phyloP scores from a whole-genome alignment of 2,113 vertebrate genomes.

The Tilapia sparmanii region DNA sequence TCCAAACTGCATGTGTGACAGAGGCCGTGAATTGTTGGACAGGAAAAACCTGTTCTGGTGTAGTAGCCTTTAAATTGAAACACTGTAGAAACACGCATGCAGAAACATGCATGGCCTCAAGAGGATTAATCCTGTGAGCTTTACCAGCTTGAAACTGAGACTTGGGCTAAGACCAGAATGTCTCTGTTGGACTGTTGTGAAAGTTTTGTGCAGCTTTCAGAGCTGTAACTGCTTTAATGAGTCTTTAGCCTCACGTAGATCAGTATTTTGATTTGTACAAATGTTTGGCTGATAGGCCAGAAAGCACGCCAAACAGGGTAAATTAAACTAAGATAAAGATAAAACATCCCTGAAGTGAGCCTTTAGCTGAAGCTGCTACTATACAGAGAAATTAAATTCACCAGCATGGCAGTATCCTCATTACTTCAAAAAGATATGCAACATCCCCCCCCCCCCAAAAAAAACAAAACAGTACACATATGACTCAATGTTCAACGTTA shows the following conservation, averaged over 20 bases:
- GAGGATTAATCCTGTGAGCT: not conserved
- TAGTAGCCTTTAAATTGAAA: not conserved
- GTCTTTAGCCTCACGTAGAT: not conserved
- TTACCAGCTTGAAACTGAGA: not conserved
- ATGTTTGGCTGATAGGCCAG: not conserved
- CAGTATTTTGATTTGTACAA: not conserved
- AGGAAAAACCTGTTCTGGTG: not conserved
- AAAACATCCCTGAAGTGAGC: not conserved
- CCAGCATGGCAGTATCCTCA: not conserved
- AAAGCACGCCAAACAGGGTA: not conserved
- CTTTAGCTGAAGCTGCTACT: not conserved
- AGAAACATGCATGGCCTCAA: fast-evolving
- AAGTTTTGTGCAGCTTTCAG: not conserved
- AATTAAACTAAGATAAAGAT: not conserved
- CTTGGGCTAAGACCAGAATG: not conserved
- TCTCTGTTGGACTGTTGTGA: not conserved
- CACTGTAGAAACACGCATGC: not conserved
- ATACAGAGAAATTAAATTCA: not conserved
- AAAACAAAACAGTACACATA: not conserved
- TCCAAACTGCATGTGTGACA: not conserved
- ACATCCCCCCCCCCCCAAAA: not conserved
- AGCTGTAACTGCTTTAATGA: not conserved
- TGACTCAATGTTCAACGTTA: not conserved
- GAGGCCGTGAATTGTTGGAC: not conserved
- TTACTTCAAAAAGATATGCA: not conserved